phyloP scores from a whole-genome alignment of 2,113 vertebrate genomes.

The Platichthys flesus region DNA sequence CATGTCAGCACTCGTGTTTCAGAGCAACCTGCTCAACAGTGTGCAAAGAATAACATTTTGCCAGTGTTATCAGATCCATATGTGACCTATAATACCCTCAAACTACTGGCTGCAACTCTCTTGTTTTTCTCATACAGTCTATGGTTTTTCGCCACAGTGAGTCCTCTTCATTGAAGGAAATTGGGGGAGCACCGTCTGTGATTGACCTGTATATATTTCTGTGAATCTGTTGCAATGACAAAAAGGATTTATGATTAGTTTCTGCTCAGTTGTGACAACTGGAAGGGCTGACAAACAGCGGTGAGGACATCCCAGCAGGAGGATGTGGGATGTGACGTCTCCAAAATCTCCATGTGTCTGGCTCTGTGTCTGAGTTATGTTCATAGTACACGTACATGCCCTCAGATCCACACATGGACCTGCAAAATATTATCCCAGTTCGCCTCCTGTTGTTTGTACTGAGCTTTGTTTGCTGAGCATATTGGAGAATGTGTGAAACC shows the following conservation, averaged over 20 bases:
- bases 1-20: neutral
- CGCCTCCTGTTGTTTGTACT: neutral
- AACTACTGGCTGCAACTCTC: neutral
- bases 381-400: too few species aligned
- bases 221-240: neutral
- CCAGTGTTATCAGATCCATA: neutral
- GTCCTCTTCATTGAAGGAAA: neutral
- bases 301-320: neutral
- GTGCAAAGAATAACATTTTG: conserved; percentile 14
- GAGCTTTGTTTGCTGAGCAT: too few species aligned
- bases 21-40: neutral
- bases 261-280: neutral
- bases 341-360: neutral
- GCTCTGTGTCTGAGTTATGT: neutral
- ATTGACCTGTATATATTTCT: neutral
- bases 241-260: neutral
- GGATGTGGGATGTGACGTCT: neutral
- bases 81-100: neutral
- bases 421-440: neutral
- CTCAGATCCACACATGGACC: too few species aligned
- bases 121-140: conserved; percentile 2
- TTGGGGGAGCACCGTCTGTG: neutral
- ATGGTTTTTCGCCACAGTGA: too few species aligned
- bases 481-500: too few species aligned
- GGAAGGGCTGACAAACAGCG: too few species aligned